Base-by-base conservation (phyloP, 2,797 vertebrate genomes). In the Pelodytes ibericus region DNA sequence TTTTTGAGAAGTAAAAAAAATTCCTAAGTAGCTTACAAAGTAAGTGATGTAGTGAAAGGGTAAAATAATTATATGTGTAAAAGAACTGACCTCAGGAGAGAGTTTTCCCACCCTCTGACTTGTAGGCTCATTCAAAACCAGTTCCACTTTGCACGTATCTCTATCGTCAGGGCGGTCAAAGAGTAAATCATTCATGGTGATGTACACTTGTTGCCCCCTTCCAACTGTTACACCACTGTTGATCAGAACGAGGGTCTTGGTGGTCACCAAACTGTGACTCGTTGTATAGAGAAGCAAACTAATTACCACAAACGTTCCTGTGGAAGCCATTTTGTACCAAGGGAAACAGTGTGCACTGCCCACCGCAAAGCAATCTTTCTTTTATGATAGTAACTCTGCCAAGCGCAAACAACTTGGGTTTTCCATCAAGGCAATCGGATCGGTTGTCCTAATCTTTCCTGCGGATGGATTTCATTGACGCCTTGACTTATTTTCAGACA, bases 141-240 rank as follows among this genome's bases (percentile, higher is more conserved):
- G 89, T 83, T 94, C 88, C 77, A 94, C 91, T 83, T 94, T 94
- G 72, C 90, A 92, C 71, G 84, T 81, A 78, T 89, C 29, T 0
- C 81, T 80, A 0, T 71, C 57, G 15, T 73, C 64, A 2, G 85
- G 86, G 74, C 82, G 74, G 64, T 29, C 1, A 9, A 95, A 87
- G 73, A 1, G 11, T 71, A 91, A 86, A 39, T 92, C 81, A 16
- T 84, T 82, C 53, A 86, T 71, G 0, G 82, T 90, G 83, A 92
- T 0, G 2, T 85, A 87, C 13, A 82, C 91, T 2, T 86, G 84
- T 24, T 85, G 86, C 8, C 94, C 91, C 66, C 89, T 86, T 64
- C 80, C 71, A 0, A 78, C 87, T 53, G 80, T 80, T 75, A 92
- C 80, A 6, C 80, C 90, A 29, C 83, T 80, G 24, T 89, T 93